Evolutionary conservation across 2,797 vertebrate genomes (phyloP).

Genomic region (Helicolenus hilgendorfi): DNA sequence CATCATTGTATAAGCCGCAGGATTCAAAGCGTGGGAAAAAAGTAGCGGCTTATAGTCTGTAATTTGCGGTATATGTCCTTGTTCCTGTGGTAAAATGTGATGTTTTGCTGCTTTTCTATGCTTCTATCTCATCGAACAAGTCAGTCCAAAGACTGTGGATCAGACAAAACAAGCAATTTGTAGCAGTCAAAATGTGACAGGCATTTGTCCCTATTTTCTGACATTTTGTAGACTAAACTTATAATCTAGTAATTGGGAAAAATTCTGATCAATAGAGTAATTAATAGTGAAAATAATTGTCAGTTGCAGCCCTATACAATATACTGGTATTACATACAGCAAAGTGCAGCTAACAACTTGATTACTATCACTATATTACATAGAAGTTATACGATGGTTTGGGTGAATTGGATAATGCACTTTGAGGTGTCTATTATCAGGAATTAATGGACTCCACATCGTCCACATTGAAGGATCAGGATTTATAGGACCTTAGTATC

Average conservation of each 20-base stretch:
- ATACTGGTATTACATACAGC: not conserved
- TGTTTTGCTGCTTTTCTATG: not conserved
- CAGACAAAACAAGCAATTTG: no score
- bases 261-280: not conserved
- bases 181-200: no score
- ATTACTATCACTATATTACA: not conserved
- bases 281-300: not conserved
- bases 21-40: no score
- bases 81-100: not conserved
- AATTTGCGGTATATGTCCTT: no score
- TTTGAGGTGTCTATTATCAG: no score
- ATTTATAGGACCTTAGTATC: not conserved
- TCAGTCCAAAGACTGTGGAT: no score
- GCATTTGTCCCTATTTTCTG: no score
- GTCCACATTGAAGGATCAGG: not conserved
- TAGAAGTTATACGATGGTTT: no score
- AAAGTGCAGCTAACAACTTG: not conserved
- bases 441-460: no score
- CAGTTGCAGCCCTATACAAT: not conserved
- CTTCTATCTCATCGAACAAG: not conserved
- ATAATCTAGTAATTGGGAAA: not conserved
- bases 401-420: no score
- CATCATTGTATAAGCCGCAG: no score
- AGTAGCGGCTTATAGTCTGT: no score
- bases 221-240: not conserved